Conservation (phyloP, 2,888 invertebrate species). For the Drosophila borborema region DNA sequence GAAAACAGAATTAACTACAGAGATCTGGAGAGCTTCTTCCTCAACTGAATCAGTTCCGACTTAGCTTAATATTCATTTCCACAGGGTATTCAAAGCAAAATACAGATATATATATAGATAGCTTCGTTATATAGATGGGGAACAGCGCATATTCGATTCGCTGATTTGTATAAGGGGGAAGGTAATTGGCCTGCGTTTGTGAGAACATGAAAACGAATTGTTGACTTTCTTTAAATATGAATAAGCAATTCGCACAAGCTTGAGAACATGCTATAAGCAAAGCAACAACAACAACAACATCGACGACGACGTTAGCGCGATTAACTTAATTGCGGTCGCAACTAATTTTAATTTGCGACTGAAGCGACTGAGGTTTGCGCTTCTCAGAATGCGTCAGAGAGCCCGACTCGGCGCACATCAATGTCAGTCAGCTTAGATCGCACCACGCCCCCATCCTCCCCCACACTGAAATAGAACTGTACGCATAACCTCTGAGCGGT, state of each 20-base stretch:
- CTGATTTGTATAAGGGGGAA: slow-evolving; percentile 19
- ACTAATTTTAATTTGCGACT: slow-evolving; percentile 44
- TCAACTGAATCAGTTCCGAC: not conserved
- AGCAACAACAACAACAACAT: slow-evolving; percentile 30
- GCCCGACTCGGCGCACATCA: slow-evolving; percentile 28
- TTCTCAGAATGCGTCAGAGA: slow-evolving; percentile 40
- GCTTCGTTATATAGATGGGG: slow-evolving; percentile 1
- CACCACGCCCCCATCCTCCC: not conserved
- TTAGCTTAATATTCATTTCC: not conserved
- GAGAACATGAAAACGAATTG: slow-evolving; percentile 56
- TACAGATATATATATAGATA: not conserved
- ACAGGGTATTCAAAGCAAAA: not conserved
- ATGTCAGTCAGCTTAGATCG: slow-evolving; percentile 44
- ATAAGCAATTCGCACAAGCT: slow-evolving; percentile 49
- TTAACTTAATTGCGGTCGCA: slow-evolving; percentile 68
- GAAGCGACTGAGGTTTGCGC: slow-evolving; percentile 20
- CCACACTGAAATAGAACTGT: not conserved
- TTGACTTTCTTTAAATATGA: slow-evolving; percentile 62
- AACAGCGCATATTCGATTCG: slow-evolving; percentile 10
- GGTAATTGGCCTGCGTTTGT: slow-evolving; percentile 53
- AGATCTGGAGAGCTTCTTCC: not conserved
- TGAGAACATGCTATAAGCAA: slow-evolving; percentile 58
- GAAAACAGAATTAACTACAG: not conserved
- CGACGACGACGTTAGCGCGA: slow-evolving; percentile 28
- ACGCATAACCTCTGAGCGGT: slow-evolving; percentile 6